A percentile compares a stretch with the other conserved stretches of the same genome.
Evolutionary conservation across 2,113 vertebrate genomes (phyloP).

Genomic region (Vimba vimba): DNA sequence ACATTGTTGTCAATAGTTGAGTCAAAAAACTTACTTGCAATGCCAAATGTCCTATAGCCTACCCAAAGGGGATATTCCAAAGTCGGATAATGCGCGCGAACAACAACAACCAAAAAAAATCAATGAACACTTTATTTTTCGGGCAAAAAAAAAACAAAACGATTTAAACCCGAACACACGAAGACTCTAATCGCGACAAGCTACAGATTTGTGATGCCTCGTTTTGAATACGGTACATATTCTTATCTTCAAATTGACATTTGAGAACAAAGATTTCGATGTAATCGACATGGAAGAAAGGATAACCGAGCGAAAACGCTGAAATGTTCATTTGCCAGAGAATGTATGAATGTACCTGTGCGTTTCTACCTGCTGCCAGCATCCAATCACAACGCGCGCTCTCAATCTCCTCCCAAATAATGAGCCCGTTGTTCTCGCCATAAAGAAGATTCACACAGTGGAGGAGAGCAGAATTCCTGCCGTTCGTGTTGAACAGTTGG

Average conservation of each 20-base stretch:
- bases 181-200: background rate
- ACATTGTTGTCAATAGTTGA: background rate
- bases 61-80: background rate
- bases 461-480: background rate
- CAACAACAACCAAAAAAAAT: background rate
- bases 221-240: background rate
- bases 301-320: background rate
- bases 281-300: background rate
- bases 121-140: background rate
- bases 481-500: background rate
- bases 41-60: background rate
- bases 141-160: background rate
- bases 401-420: slow-evolving; percentile 40
- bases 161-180: background rate
- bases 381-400: slow-evolving; percentile 29
- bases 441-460: background rate
- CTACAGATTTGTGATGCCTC: background rate
- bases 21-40: background rate
- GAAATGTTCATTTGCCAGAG: background rate
- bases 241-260: background rate
- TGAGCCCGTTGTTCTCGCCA: slow-evolving; percentile 27
- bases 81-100: background rate
- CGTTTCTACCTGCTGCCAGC: slow-evolving; percentile 17
- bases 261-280: background rate
- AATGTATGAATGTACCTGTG: slow-evolving; percentile 12